Evolutionary conservation across 2,797 vertebrate species (phyloP).

Genomic region (Chromobotia macracanthus): DNA sequence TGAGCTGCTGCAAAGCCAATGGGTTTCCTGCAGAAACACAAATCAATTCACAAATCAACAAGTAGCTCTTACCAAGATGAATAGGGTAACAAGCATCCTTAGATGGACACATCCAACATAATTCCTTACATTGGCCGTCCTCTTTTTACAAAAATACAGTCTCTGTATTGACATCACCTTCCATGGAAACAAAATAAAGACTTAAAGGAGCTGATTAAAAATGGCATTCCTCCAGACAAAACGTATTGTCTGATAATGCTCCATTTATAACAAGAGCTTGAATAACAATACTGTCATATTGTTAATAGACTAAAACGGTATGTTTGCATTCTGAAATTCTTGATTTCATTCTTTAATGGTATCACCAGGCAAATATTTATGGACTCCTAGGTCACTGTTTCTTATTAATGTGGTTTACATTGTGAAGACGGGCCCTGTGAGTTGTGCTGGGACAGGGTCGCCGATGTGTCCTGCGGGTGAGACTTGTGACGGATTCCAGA

Average conservation of each 20-base stretch:
- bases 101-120: neutral
- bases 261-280: constrained; percentile 2
- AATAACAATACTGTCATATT: constrained; percentile 2
- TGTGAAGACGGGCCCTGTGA: constrained; percentile 27
- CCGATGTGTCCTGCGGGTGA: constrained; percentile 10
- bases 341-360: constrained; percentile 14
- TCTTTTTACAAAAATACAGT: neutral
- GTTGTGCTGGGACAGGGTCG: constrained; percentile 16
- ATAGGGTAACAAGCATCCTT: too few species aligned
- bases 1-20: constrained; percentile 78
- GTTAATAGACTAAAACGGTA: constrained; percentile 17
- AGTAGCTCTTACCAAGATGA: neutral
- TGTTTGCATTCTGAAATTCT: constrained; percentile 39
- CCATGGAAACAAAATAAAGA: constrained; percentile 38
- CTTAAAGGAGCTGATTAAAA: neutral
- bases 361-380: constrained; percentile 43
- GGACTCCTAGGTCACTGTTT: constrained; percentile 16
- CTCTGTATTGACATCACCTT: constrained; percentile 1
- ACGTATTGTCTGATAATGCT: neutral
- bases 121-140: neutral
- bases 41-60: neutral
- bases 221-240: constrained; percentile 10
- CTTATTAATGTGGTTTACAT: constrained; percentile 42
- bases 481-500: constrained; percentile 35
- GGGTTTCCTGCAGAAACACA: constrained; percentile 72